Evolutionary conservation across 2,888 invertebrate species (phyloP).

Genomic region (Chaitophorus viminalis): DNA sequence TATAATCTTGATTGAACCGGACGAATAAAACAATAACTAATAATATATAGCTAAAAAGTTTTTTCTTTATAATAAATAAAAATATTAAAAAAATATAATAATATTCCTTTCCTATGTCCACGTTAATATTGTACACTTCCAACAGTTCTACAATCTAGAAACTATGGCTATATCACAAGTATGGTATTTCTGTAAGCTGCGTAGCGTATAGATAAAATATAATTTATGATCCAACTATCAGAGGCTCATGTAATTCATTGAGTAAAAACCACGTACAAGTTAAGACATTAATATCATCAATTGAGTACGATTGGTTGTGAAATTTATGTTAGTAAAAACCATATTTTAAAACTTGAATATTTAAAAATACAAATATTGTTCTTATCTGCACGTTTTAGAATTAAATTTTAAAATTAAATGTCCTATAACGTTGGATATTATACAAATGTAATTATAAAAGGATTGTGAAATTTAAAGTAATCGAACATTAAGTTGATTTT

Average conservation of each 20-base stretch:
- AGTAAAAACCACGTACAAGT: background rate
- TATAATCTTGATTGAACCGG: constrained; percentile 31
- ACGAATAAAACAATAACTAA: constrained; percentile 31
- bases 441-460: background rate
- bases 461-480: background rate
- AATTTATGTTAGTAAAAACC: background rate
- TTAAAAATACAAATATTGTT: background rate
- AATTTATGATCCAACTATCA: background rate
- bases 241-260: background rate
- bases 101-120: background rate
- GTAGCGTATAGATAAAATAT: too few relatives aligned
- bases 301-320: background rate
- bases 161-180: background rate
- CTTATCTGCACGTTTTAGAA: background rate
- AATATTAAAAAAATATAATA: background rate
- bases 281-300: background rate
- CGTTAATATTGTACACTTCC: background rate
- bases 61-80: background rate
- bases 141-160: background rate
- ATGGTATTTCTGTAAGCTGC: background rate
- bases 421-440: background rate
- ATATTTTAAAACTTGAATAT: background rate
- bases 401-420: background rate
- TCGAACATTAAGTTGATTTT: background rate
- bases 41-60: background rate